These are phyloP conservation scores for Axinella damicornis DNA, from an alignment of 37 sponge, comb jelly and placozoan species.

Conservation along the genomic window DNA sequence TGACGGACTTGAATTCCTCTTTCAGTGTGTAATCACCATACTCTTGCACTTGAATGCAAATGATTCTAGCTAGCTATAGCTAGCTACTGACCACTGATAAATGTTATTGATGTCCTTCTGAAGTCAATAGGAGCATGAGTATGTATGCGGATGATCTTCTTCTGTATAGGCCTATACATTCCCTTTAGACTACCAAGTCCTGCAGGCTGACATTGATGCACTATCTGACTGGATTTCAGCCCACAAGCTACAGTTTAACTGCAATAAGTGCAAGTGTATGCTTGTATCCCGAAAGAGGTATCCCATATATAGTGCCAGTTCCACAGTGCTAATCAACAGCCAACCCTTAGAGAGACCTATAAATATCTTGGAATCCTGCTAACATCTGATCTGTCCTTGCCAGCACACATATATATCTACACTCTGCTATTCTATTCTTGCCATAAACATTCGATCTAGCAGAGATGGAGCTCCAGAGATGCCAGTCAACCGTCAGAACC, in stretches of 20 bases:
- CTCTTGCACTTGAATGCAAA: no score
- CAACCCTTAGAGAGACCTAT: background rate
- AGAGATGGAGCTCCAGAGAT: no score
- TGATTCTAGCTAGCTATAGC: no score
- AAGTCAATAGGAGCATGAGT: no score
- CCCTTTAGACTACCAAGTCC: background rate
- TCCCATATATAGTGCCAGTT: background rate
- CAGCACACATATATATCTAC: background rate
- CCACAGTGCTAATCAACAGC: background rate
- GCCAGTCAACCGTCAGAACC: no score
- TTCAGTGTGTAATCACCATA: no score
- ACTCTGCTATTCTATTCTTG: no score
- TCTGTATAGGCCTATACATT: background rate
- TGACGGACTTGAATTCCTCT: no score
- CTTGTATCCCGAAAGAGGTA: background rate
- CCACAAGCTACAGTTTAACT: background rate
- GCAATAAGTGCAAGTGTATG: background rate
- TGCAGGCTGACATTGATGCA: background rate
- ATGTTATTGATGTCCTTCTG: no score
- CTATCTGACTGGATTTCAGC: background rate
- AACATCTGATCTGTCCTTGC: background rate
- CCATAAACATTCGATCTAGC: no score
- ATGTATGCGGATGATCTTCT: conserved; percentile 28
- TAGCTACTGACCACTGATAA: no score
- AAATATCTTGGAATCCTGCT: conserved; percentile 17